These are phyloP conservation scores for Cheilosia pagana DNA, from an alignment of 2,888 invertebrate genomes.

Conservation along the genomic window DNA sequence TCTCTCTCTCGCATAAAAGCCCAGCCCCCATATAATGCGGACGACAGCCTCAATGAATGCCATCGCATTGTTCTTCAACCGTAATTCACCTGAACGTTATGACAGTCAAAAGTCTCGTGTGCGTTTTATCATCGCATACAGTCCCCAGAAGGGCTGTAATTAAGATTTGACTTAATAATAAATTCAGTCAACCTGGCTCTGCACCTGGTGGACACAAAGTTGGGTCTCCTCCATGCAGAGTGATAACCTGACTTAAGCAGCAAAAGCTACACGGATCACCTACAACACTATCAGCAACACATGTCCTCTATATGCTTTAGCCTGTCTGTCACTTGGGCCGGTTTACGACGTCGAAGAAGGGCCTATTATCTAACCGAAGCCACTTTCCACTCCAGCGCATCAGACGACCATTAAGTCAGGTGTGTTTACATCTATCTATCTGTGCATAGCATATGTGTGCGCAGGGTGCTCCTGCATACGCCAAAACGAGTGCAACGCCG, in stretches of 20 bases:
- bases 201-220: background rate
- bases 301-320: conserved; percentile 24
- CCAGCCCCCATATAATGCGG: conserved; percentile 9
- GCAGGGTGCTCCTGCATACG: background rate
- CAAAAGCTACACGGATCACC: conserved; percentile 50
- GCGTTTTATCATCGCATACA: conserved; percentile 56
- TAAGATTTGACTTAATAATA: conserved; percentile 72
- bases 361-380: conserved; percentile 65
- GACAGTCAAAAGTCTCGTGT: conserved; percentile 55
- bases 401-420: conserved; percentile 61
- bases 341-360: conserved; percentile 36
- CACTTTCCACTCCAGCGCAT: conserved; percentile 65
- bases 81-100: conserved; percentile 60
- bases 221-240: conserved; percentile 1
- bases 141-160: conserved; percentile 47
- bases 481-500: conserved; percentile 13
- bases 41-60: conserved; percentile 35
- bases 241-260: conserved; percentile 44
- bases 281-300: conserved; percentile 50
- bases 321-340: conserved; percentile 53
- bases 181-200: conserved; percentile 52
- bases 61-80: conserved; percentile 47
- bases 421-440: conserved; percentile 25
- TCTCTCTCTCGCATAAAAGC: conserved; percentile 1
- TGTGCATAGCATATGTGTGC: conserved; percentile 22